Base-by-base conservation (phyloP, 2,797 vertebrate species). In the Coluber constrictor region DNA sequence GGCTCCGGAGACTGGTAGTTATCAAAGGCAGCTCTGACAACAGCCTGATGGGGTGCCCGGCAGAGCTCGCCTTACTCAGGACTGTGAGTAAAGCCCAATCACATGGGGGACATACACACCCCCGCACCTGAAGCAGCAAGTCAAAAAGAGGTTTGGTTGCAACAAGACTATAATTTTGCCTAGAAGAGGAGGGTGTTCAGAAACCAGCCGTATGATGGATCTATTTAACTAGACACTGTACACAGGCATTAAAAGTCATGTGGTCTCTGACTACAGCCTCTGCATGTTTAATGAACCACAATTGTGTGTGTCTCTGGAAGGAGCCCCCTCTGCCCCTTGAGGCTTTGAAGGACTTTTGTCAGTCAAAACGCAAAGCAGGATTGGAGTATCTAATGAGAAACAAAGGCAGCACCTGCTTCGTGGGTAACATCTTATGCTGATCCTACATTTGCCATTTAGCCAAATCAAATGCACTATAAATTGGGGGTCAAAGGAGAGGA, bases 311-410 rank as follows among this genome's bases (percentile, higher is more conserved):
- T 92, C 70, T 93, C 90, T 92, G 95, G 96, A 97, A 95, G 93
- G 93, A 96, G 96, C 95, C 88, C 79, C 90, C 91, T 94, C 93
- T 92, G 96, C 94, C 96, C 95, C 93, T 94, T 96, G 95, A 96
- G 90, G 93, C 95, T 95, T 94, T 86, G 91, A 94, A 97, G 94
- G 90, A 95, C 94, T 96, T 90, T 95, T 96, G 94, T 96, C 95
- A 54, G 93, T 95, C 13, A 95, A 97, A 96, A 83, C 93, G 95
- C 95, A 96, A 95, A 97, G 95, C 93, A 96, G 95, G 94, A 96
- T 97, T 97, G 97, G 95, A 97, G 97, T 94, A 96, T 96, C 90
- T 97, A 97, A 96, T 96, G 96, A 97, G 96, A 97, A 97, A 96
- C 94, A 95, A 96, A 96, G 87, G 94, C 93, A 96, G 94, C 97